Evolutionary conservation across 2,113 vertebrate species (phyloP), one percentile per base, ranked within the genome.

Genomic region (Epinephelus lanceolatus): DNA sequence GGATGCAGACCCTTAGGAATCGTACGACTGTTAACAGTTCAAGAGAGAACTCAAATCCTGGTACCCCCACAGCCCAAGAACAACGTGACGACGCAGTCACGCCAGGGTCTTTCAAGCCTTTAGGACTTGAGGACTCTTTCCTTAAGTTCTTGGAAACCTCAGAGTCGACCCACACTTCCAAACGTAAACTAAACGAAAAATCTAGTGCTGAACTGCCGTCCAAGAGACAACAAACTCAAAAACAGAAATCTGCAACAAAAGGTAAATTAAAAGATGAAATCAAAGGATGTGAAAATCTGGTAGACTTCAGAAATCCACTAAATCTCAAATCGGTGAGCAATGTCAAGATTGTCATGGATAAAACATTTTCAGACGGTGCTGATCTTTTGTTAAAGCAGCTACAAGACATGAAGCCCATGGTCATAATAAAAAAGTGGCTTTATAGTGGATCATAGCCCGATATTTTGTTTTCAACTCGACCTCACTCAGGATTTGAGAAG

Each of bases 271-370:
- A 88, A 21, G 71, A 88, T 56, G 84, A 92, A 60, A 87, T 90
- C 19, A 88, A 55, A 83, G 96, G 95, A 88, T 95, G 85, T 66
- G 96, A 96, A 90, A 96, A 94, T 53, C 88, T 96, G 45, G 94
- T 98, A 85, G 94, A 95, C 17, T 99, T 99, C 93, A 96, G 96
- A 95, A 98, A 99, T 86, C 97, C 97, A 6, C 96, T 97, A 45
- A 97, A 88, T 91, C 94, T 99, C 80, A 96, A 96, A 55, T 96
- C 96, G 56, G 95, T 95, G 66, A 96, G 94, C 77, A 98, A 98
- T 84, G 96, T 99, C 85, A 99, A 99, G 93, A 98, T 99, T 83
- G 96, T 98, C 91, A 94, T 99, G 94, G 97, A 98, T 92, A 97
- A 96, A 93, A 95, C 95, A 83, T 90, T 98, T 76, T 98, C 97